Percentiles rank a stretch among this genome's conserved stretches.
Conservation (phyloP, 35 echinoderm and acorn worm genomes). For the Apostichopus parvimensis region DNA sequence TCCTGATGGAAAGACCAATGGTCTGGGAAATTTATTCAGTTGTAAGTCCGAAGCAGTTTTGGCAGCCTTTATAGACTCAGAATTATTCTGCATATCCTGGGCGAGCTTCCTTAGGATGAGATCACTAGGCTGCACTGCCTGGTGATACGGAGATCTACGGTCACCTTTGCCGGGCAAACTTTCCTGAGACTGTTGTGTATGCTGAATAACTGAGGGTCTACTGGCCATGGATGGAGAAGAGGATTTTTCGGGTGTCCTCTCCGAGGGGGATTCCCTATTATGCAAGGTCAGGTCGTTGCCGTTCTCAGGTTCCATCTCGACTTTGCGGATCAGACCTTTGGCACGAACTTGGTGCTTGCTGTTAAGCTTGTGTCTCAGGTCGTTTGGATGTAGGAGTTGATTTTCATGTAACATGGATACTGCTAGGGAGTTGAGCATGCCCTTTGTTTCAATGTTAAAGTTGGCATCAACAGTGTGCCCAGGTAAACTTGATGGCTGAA, state of each 20-base stretch:
- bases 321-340: not conserved
- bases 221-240: conserved; percentile 1
- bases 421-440: not conserved
- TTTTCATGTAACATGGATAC: not conserved
- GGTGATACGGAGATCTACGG: conserved; percentile 1
- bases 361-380: conserved; percentile 37
- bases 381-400: not conserved
- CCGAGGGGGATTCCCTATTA: not conserved
- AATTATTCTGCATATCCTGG: conserved; percentile 2
- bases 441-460: conserved; percentile 41
- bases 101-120: conserved; percentile 74
- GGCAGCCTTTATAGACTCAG: conserved; percentile 10
- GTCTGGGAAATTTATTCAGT: not conserved
- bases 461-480: conserved; percentile 41
- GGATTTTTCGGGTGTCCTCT: not conserved
- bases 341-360: conserved; percentile 26
- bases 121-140: conserved; percentile 77
- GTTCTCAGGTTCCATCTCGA: not conserved
- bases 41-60: not conserved
- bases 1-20: not conserved
- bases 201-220: conserved; percentile 93
- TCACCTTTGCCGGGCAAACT: conserved; percentile 8
- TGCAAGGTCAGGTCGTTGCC: not conserved
- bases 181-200: conserved; percentile 69
- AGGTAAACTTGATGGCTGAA: conserved; percentile 37